Evolutionary conservation across 1,140 invertebrate species (phyloP).

Genomic region (Heliconius melpomene): DNA sequence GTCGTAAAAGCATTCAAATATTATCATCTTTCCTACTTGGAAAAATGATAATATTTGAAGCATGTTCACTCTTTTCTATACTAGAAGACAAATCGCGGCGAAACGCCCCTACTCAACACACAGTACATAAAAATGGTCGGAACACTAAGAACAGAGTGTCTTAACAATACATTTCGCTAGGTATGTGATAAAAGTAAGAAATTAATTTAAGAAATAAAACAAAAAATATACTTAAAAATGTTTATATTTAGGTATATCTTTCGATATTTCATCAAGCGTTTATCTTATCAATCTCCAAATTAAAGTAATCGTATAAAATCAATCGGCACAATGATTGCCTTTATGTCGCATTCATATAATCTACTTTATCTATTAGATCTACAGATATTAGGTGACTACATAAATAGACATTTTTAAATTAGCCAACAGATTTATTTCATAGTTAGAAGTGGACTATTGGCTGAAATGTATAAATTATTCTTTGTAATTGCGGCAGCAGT

Average conservation of each 20-base stretch:
- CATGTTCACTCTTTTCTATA: too few species aligned
- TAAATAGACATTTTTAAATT: slow-evolving; percentile 28
- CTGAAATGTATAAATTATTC: slow-evolving; percentile 20
- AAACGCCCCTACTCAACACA: too few species aligned
- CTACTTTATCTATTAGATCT: slow-evolving; percentile 17
- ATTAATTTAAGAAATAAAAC: too few species aligned
- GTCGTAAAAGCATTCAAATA: too few species aligned
- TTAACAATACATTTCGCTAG: too few species aligned
- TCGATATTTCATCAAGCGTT: background rate
- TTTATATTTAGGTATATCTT: background rate
- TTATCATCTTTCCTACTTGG: too few species aligned
- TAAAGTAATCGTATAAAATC: slow-evolving; percentile 19
- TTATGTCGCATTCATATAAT: slow-evolving; percentile 17
- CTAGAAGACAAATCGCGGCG: too few species aligned
- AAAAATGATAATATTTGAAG: too few species aligned
- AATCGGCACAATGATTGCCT: slow-evolving; percentile 5
- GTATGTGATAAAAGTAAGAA: too few species aligned
- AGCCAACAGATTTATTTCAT: slow-evolving; percentile 7
- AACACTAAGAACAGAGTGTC: too few species aligned
- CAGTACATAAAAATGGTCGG: too few species aligned
- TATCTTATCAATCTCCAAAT: slow-evolving; percentile 25
- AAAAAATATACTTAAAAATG: too few species aligned
- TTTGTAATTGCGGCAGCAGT: slow-evolving; percentile 17
- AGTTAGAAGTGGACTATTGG: background rate
- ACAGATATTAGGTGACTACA: slow-evolving; percentile 25